A percentile compares a stretch with the other conserved stretches of the same genome.
phyloP scores from a whole-genome alignment of 2,113 vertebrate species.

The Macroglossus sobrinus region DNA sequence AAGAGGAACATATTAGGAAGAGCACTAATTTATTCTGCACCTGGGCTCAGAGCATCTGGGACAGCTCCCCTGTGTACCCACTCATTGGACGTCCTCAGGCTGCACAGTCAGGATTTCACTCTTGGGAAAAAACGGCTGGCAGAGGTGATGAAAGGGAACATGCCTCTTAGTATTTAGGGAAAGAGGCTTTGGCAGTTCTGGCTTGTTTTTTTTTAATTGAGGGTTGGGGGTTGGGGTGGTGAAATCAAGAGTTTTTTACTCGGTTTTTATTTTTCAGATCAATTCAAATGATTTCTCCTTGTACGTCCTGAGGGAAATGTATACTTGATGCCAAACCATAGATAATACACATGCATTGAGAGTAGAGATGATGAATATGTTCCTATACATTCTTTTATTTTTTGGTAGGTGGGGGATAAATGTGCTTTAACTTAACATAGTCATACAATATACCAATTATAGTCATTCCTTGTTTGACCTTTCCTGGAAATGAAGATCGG shows the following conservation, averaged over 20 bases:
- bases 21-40: slow-evolving; percentile 40
- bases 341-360: background rate
- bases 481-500: background rate
- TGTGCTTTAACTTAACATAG: background rate
- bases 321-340: background rate
- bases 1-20: background rate
- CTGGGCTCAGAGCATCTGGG: background rate
- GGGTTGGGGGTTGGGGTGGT: background rate
- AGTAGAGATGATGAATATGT: background rate
- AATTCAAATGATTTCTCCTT: background rate
- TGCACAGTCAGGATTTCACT: background rate
- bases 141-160: background rate
- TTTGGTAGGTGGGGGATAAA: background rate
- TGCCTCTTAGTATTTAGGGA: background rate
- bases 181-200: background rate
- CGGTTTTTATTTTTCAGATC: background rate
- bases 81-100: background rate
- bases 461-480: background rate
- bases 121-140: background rate
- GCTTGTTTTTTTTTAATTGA: background rate
- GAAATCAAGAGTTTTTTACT: background rate
- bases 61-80: background rate
- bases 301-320: background rate
- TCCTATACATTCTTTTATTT: background rate
- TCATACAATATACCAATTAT: background rate